Evolutionary conservation across 2,888 invertebrate species (phyloP).

Genomic region (Dinocampus coccinellae): DNA sequence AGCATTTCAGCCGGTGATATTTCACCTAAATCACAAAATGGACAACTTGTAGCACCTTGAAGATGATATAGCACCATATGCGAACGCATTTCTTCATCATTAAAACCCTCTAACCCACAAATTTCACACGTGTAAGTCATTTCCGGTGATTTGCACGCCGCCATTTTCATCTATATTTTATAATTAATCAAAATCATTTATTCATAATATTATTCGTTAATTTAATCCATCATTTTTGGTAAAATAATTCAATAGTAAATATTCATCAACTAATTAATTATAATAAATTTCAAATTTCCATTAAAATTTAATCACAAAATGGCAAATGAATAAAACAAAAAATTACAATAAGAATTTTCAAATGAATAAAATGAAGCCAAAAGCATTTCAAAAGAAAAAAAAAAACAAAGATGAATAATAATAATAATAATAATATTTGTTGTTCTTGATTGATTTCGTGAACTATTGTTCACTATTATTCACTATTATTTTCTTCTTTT

Average conservation of each 20-base stretch:
- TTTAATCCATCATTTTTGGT: neutral
- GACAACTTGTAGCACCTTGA: conserved; percentile 83
- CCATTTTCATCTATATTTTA: conserved; percentile 52
- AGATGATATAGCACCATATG: conserved; percentile 86
- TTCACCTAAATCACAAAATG: conserved; percentile 84
- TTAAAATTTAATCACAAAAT: neutral
- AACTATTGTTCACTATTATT: too few species aligned
- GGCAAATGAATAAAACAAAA: neutral
- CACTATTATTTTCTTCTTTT: neutral
- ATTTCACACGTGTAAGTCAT: conserved; percentile 82
- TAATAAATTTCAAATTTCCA: neutral
- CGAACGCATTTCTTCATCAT: conserved; percentile 82
- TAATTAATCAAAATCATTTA: neutral
- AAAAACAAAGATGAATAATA: too few species aligned
- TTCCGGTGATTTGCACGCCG: conserved; percentile 73
- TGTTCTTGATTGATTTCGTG: too few species aligned
- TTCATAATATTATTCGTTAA: neutral
- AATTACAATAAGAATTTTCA: neutral
- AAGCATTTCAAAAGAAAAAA: too few species aligned
- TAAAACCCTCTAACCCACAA: conserved; percentile 86
- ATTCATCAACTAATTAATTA: neutral
- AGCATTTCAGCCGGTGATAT: conserved; percentile 82
- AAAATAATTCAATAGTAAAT: neutral
- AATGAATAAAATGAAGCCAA: neutral
- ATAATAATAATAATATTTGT: too few species aligned